A percentile compares a stretch with the other conserved stretches of the same genome.
Evolutionary conservation across 2,113 vertebrate species (phyloP).

Genomic region (Calyptommatus sinebrachiatus): DNA sequence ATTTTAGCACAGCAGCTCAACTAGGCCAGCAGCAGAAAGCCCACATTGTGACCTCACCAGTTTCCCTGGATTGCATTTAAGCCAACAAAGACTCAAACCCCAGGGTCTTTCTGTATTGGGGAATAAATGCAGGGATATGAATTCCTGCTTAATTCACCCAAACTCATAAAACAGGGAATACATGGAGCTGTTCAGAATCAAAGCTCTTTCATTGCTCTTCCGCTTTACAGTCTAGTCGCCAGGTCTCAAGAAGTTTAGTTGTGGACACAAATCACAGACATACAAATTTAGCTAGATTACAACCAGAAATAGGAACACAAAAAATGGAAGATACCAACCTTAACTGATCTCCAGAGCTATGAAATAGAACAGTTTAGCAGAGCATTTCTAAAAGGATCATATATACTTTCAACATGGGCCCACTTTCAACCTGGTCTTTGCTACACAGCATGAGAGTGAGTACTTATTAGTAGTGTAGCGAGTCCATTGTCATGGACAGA

Average conservation of each 20-base stretch:
- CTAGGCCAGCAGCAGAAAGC: neutral
- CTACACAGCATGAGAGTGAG: no score
- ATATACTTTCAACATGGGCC: no score
- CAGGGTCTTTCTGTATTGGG: neutral
- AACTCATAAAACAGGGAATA: neutral
- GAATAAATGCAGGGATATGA: neutral
- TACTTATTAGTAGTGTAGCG: no score
- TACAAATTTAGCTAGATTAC: no score
- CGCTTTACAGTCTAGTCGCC: accelerated
- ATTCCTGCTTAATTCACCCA: neutral
- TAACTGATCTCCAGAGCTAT: no score
- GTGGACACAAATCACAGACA: no score
- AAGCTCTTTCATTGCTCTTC: neutral
- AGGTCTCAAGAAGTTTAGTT: neutral
- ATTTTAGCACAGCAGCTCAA: neutral
- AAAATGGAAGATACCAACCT: no score
- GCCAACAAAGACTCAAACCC: neutral
- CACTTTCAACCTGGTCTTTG: no score
- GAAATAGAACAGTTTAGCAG: no score
- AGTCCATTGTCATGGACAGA: no score
- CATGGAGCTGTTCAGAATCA: accelerated
- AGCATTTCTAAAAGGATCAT: no score
- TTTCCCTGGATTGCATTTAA: neutral
- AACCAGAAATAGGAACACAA: no score
- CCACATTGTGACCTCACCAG: conserved; percentile 5